These are phyloP conservation scores for Maniola hyperantus DNA, from an alignment of 2,888 invertebrate species.

Conservation along the genomic window DNA sequence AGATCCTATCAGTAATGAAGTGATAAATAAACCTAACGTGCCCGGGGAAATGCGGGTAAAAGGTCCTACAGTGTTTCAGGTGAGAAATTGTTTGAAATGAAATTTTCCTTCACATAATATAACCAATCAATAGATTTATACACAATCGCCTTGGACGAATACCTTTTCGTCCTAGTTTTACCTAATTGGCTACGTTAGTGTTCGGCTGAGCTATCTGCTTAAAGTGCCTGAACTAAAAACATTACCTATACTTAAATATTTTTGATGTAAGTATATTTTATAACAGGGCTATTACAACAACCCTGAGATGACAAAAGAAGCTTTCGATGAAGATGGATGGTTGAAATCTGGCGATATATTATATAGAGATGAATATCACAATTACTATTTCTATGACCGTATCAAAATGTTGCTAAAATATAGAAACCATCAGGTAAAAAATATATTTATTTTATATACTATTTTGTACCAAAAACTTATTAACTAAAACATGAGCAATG, in stretches of 20 bases:
- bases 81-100: conserved; percentile 11
- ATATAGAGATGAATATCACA: conserved; percentile 56
- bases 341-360: conserved; percentile 66
- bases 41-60: conserved; percentile 69
- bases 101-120: too few species aligned
- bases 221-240: too few species aligned
- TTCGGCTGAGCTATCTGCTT: too few species aligned
- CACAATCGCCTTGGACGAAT: too few species aligned
- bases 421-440: conserved; percentile 55
- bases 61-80: conserved; percentile 42
- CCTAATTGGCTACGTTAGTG: too few species aligned
- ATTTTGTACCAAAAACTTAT: too few species aligned
- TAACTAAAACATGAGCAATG: too few species aligned
- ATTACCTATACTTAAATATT: too few species aligned
- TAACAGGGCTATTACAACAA: conserved; percentile 55
- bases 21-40: conserved; percentile 55
- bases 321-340: conserved; percentile 67
- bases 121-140: too few species aligned
- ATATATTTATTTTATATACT: background rate
- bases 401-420: conserved; percentile 66
- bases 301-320: conserved; percentile 59
- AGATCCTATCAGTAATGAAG: conserved; percentile 56
- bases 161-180: too few species aligned
- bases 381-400: conserved; percentile 64
- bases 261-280: conserved; percentile 5